Base-by-base conservation (phyloP, 2,113 vertebrate genomes). In the Oreochromis aureus region DNA sequence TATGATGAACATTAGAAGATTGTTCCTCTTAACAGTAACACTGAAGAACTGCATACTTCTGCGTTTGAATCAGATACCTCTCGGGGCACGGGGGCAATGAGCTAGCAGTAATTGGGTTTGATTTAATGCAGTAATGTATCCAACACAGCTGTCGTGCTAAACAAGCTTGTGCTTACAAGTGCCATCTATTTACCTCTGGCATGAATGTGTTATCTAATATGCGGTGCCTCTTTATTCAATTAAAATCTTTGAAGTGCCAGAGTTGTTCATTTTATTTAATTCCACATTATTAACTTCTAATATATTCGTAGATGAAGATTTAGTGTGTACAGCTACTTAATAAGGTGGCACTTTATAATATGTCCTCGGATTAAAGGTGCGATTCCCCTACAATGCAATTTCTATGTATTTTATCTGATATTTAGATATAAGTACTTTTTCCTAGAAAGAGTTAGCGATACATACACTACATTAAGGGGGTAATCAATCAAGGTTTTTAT, bases 51-150 rank as follows among this genome's bases (percentile, higher is more conserved):
- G 48, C 27, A 0, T 59, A 41, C 54, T 83, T 78, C 32, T 41
- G 84, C 32, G 6, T 78, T 83, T 59, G 76, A 84, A 76, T 93
- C 79, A 78, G 58, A 76, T 79, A 88, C 87, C 88, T 93, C 90
- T 81, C 16, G 59, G 92, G 93, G 89, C 80, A 69, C 5, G 15
- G 82, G 89, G 87, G 84, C 94, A 93, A 87, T 63, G 84, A 91
- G 90, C 85, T 89, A 89, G 89, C 86, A 90, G 91, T 94, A 95
- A 94, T 93, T 89, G 88, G 69, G 80, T 92, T 95, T 94, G 94
- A 95, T 94, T 94, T 93, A 94, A 94, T 91, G 91, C 89, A 83
- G 90, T 83, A 89, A 94, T 89, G 88, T 91, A 92, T 89, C 92
- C 85, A 84, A 91, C 85, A 82, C 94, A 94, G 94, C 92, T 92